Evolutionary conservation across 2,888 invertebrate genomes (phyloP).

Genomic region (Amiota minor): DNA sequence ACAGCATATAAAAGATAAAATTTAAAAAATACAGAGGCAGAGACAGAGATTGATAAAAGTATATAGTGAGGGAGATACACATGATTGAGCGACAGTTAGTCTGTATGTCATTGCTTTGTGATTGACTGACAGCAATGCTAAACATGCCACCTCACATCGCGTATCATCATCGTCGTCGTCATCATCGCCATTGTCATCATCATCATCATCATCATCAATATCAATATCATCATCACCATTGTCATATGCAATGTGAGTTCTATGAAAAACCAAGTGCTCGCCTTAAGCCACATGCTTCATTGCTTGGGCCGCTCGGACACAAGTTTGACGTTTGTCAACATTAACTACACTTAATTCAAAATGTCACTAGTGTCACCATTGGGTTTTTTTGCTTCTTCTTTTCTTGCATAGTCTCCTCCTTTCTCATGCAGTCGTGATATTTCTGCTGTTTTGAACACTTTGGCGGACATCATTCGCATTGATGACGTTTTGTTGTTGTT

Average conservation of each 20-base stretch:
- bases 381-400: background rate
- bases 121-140: constrained; percentile 26
- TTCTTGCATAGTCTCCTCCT: constrained; percentile 15
- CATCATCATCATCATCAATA: too few relatives aligned
- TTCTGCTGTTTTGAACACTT: background rate
- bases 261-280: background rate
- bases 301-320: background rate
- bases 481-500: constrained; percentile 6
- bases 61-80: background rate
- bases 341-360: constrained; percentile 69
- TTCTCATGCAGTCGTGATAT: background rate
- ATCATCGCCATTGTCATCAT: too few relatives aligned
- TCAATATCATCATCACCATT: too few relatives aligned
- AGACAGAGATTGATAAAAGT: background rate
- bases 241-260: too few relatives aligned
- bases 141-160: constrained; percentile 20
- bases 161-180: too few relatives aligned
- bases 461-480: constrained; percentile 11
- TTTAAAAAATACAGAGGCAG: background rate
- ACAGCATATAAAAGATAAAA: background rate
- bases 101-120: background rate
- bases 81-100: constrained; percentile 7
- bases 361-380: constrained; percentile 56
- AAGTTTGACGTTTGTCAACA: constrained; percentile 63
- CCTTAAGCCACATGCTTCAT: constrained; percentile 1